phyloP scores from a whole-genome alignment of 2,797 vertebrate species.

The Tamandua tetradactyla region DNA sequence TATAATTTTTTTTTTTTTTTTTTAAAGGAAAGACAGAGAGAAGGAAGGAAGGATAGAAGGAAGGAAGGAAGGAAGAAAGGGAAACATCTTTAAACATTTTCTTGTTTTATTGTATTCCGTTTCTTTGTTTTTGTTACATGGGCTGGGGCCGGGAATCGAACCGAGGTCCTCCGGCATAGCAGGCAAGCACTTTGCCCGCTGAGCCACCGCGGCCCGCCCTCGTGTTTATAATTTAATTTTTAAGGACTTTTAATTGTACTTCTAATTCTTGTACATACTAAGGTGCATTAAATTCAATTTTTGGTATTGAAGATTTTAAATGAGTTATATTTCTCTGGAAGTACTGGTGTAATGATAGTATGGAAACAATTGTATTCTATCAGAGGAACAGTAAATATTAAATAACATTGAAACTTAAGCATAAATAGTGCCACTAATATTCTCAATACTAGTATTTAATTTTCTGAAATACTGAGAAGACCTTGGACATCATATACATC shows the following conservation, averaged over 20 bases:
- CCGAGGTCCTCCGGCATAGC: too few relatives aligned
- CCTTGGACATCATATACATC: not conserved
- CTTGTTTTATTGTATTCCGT: too few relatives aligned
- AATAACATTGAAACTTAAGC: not conserved
- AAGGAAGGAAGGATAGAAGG: too few relatives aligned
- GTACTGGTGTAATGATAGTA: not conserved
- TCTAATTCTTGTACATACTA: not conserved
- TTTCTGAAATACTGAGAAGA: slow-evolving; percentile 27
- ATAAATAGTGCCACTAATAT: not conserved
- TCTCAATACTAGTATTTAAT: not conserved
- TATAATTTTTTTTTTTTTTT: too few relatives aligned
- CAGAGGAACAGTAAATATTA: not conserved
- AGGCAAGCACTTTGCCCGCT: too few relatives aligned
- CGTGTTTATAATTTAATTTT: not conserved
- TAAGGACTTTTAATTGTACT: slow-evolving; percentile 19
- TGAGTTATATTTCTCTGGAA: not conserved
- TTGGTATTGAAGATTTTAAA: slow-evolving; percentile 8
- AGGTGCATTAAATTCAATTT: not conserved
- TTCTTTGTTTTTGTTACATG: too few relatives aligned
- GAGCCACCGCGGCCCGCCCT: too few relatives aligned
- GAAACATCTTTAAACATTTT: too few relatives aligned
- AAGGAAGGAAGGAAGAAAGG: too few relatives aligned
- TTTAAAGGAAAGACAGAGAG: too few relatives aligned
- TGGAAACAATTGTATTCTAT: not conserved
- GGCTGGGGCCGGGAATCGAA: too few relatives aligned